Evolutionary conservation across 2,113 vertebrate genomes (phyloP), one percentile per base, ranked within the genome.

Genomic region (Callithrix jacchus): DNA sequence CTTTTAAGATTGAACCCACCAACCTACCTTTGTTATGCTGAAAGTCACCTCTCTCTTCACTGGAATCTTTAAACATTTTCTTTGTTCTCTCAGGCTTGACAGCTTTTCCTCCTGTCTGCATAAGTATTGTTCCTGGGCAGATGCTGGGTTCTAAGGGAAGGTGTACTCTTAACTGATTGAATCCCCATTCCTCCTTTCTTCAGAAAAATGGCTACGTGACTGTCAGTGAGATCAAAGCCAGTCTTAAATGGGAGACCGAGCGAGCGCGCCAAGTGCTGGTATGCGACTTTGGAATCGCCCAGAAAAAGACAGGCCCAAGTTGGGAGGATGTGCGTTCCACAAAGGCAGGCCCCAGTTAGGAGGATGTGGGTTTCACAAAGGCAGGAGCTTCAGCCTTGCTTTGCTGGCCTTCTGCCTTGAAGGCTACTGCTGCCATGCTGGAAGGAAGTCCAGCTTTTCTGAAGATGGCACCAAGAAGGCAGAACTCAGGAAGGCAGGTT

Each of bases 201-300:
- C 98, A 99, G 99, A 99, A 99, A 98, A 99, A 99, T 13, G 99
- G 99, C 58, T 99, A 98, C 0, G 99, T 99, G 68, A 99, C 99
- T 0, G 99, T 99, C 94, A 99, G 99, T 3, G 99, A 99, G 98
- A 99, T 99, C 97, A 99, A 98, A 95, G 98, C 98, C 74, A 98
- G 98, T 68, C 98, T 99, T 11, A 99, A 99, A 40, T 99, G 99
- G 99, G 99, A 99, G 98, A 98, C 98, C 0, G 99, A 99, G 82
- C 98, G 99, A 35, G 99, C 99, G 0, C 99, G 99, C 97, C 99
- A 99, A 37, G 99, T 99, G 86, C 98, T 99, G 99, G 99, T 99
- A 97, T 8, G 99, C 99, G 45, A 17, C 10, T 56, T 20, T 85
- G 49, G 35, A 86, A 92, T 27, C 45, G 37, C 42, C 42, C 79